These are phyloP conservation scores for Phocoena sinus DNA, from an alignment of 2,113 vertebrate genomes.

Conservation along the genomic window DNA sequence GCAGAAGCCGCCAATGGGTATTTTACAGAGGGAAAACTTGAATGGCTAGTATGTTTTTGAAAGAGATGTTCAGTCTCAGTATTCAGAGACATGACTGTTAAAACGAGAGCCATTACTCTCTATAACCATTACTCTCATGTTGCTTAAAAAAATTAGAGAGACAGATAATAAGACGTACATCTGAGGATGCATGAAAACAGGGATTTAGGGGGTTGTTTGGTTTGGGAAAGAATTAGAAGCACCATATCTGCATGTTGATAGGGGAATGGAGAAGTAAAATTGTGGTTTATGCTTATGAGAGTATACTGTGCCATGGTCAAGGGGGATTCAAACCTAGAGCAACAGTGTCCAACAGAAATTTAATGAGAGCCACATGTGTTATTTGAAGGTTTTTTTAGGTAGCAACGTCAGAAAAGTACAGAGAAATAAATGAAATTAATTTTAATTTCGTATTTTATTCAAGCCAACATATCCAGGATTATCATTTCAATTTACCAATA, in stretches of 20 bases:
- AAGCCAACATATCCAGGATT: background rate
- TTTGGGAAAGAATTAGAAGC: background rate
- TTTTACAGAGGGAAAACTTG: background rate
- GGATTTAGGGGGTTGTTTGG: background rate
- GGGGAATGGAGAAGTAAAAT: background rate
- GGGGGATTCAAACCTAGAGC: background rate
- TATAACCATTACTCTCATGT: background rate
- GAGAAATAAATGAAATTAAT: background rate
- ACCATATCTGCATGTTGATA: background rate
- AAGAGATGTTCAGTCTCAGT: background rate
- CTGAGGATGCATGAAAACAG: background rate
- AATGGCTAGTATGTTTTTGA: background rate
- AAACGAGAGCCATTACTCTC: background rate
- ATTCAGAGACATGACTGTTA: background rate
- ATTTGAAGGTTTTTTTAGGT: background rate
- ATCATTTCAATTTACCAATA: background rate
- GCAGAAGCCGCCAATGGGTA: background rate
- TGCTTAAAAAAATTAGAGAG: background rate
- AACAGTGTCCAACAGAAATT: background rate
- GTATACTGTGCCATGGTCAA: background rate
- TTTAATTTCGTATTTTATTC: background rate
- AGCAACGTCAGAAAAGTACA: background rate
- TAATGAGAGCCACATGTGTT: background rate
- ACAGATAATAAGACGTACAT: background rate
- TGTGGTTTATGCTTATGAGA: background rate